Base-by-base conservation (phyloP, 2,113 vertebrate genomes). In the Heterochromis multidens region DNA sequence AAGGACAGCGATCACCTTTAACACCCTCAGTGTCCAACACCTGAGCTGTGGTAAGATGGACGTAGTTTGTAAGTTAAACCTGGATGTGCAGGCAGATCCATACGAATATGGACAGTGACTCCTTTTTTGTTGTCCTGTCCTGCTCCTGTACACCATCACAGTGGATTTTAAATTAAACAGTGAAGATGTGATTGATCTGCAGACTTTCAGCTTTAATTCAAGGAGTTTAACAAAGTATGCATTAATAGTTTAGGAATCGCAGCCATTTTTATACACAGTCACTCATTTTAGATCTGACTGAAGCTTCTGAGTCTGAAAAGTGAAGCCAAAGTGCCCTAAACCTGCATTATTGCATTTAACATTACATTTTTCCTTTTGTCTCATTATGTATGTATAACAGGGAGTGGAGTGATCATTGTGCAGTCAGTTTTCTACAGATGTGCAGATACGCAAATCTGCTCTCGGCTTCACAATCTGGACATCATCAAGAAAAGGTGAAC, bases 11-110 rank as follows among this genome's bases (percentile, higher is more conserved):
- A 40, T 65, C 21, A 67, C 62, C 35, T 67, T n/a, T 25, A 12
- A 40, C 62, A 25, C 19, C 62, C 21, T 40, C 62, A 40, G 23
- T 8, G 35, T 67, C 12, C 62, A 67, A 14, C 62, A 7, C 7
- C 62, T 67, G 35, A 40, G 62, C 62, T 67, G 35, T 67, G 35
- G 35, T 65, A 65, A 37, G 35, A 65, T 5, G 3, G 21, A 8
- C 62, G n/a, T 23, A 0, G 0, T n/a, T n/a, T 0, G 37, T 37
- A 67, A 13, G 11, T 13, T 17, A 49, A 12, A 49, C 14, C 12
- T 43, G 40, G 40, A 43, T 5, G 40, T 9, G 10, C 35, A 37
- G 2, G 8, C 2, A 3, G 8, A 9, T 3, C 35, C 35, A 37
- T 9, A 37, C 8, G 2, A 9, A 37, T 10, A 9, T 37, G 35